Percentiles rank a stretch among this genome's conserved stretches.
Conservation (phyloP, 2,113 vertebrate species). For the Trichechus manatus region DNA sequence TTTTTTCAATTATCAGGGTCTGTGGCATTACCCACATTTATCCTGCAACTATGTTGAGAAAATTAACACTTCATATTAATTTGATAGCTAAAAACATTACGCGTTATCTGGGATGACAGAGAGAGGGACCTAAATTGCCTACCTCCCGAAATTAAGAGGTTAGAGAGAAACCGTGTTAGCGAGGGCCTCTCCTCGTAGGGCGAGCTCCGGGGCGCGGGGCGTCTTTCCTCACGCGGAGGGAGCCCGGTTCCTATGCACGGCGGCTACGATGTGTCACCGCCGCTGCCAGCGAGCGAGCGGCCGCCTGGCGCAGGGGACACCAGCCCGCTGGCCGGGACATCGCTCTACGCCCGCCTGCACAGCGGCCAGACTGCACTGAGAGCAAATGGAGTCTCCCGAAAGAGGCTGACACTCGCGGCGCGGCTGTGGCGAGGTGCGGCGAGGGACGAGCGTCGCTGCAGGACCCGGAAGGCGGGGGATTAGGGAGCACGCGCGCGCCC, state of each 20-base stretch:
- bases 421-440: neutral
- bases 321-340: neutral
- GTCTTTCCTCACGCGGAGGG: slow-evolving; percentile 63
- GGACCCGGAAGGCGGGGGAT: slow-evolving; percentile 83
- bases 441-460: neutral
- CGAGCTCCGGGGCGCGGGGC: slow-evolving; percentile 59
- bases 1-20: slow-evolving; percentile 41
- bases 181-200: slow-evolving; percentile 62
- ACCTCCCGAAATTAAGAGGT: slow-evolving; percentile 77
- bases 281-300: neutral
- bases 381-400: slow-evolving; percentile 55
- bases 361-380: neutral
- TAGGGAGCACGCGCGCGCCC: slow-evolving; percentile 80
- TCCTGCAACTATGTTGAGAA: slow-evolving; percentile 50
- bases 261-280: slow-evolving; percentile 62
- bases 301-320: neutral
- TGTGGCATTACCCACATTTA: slow-evolving; percentile 25
- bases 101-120: neutral
- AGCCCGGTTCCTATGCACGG: slow-evolving; percentile 68
- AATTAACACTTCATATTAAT: slow-evolving; percentile 22
- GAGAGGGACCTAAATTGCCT: slow-evolving; percentile 65
- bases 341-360: neutral
- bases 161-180: neutral
- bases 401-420: neutral
- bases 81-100: neutral